Conservation (phyloP, 53 echinoderm and acorn worm genomes). For the Arbacia lixula region DNA sequence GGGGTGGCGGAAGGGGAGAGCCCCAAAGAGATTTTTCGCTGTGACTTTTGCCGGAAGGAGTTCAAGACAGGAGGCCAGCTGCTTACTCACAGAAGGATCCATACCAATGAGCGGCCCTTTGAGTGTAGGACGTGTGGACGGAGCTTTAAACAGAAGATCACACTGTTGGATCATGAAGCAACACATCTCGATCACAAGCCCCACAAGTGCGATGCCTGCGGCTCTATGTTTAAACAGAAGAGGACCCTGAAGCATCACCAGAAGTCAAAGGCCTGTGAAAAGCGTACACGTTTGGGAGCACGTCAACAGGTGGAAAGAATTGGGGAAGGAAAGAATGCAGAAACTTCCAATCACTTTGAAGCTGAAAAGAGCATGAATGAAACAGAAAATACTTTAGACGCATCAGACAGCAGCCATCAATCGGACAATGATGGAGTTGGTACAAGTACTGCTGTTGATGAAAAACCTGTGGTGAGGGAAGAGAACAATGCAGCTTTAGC, state of each 20-base stretch:
- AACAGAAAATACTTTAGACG: too few relatives aligned
- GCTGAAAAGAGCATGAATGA: too few relatives aligned
- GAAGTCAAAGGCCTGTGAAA: conserved; percentile 2
- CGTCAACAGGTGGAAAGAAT: conserved; percentile 3
- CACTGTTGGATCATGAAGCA: conserved; percentile 20
- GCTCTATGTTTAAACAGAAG: conserved; percentile 20
- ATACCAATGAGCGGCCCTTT: conserved; percentile 51
- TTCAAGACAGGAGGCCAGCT: conserved; percentile 35
- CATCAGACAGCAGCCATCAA: too few relatives aligned
- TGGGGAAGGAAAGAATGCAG: not conserved
- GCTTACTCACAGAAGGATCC: conserved; percentile 22
- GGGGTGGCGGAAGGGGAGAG: not conserved
- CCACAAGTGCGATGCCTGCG: conserved; percentile 26
- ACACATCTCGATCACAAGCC: not conserved
- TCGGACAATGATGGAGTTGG: not conserved
- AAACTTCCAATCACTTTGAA: too few relatives aligned
- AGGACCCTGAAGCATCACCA: conserved; percentile 22
- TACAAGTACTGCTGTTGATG: not conserved
- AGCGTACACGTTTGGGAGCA: too few relatives aligned
- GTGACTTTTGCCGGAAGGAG: conserved; percentile 39
- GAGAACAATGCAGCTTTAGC: not conserved
- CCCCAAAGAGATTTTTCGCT: conserved; percentile 5
- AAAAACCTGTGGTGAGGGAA: not conserved
- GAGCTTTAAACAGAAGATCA: conserved; percentile 29
- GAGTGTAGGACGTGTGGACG: conserved; percentile 25